These are phyloP conservation scores for Listrodromus nycthemerus DNA, from an alignment of 2,888 invertebrate genomes.

Conservation along the genomic window DNA sequence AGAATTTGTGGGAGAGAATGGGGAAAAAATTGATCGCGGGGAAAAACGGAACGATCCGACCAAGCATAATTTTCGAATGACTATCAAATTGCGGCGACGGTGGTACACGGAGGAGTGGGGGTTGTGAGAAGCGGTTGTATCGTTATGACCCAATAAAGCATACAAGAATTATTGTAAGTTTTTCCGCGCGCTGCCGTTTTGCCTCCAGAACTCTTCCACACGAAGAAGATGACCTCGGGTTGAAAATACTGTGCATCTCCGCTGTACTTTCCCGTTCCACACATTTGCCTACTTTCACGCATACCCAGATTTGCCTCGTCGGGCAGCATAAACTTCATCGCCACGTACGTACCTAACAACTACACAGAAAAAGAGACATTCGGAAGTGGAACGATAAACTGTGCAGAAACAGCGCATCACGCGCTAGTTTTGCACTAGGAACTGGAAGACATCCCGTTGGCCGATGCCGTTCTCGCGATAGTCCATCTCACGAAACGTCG, in stretches of 20 bases:
- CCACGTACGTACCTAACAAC: background rate
- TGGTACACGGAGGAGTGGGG: too few relatives aligned
- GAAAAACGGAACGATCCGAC: too few relatives aligned
- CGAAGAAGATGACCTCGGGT: too few relatives aligned
- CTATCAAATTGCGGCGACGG: too few relatives aligned
- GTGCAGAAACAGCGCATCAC: conserved; percentile 23
- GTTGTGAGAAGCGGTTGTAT: too few relatives aligned
- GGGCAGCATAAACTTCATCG: background rate
- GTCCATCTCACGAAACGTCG: conserved; percentile 64
- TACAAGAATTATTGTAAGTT: too few relatives aligned
- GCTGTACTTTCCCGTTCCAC: background rate
- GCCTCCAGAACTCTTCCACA: too few relatives aligned
- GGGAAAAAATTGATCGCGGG: too few relatives aligned
- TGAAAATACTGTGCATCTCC: background rate
- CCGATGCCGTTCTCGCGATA: conserved; percentile 33
- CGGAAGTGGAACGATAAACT: conserved; percentile 27
- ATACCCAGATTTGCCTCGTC: background rate
- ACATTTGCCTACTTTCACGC: background rate
- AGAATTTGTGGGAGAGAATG: too few relatives aligned
- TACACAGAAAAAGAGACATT: conserved; percentile 13
- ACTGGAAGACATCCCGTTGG: conserved; percentile 3
- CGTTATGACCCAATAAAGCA: too few relatives aligned
- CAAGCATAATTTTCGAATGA: too few relatives aligned
- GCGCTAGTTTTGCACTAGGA: background rate
- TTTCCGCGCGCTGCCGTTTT: too few relatives aligned